A percentile compares a stretch with the other conserved stretches of the same genome.
phyloP scores from a whole-genome alignment of 1,140 invertebrate species.

The Drosophila tropicalis region DNA sequence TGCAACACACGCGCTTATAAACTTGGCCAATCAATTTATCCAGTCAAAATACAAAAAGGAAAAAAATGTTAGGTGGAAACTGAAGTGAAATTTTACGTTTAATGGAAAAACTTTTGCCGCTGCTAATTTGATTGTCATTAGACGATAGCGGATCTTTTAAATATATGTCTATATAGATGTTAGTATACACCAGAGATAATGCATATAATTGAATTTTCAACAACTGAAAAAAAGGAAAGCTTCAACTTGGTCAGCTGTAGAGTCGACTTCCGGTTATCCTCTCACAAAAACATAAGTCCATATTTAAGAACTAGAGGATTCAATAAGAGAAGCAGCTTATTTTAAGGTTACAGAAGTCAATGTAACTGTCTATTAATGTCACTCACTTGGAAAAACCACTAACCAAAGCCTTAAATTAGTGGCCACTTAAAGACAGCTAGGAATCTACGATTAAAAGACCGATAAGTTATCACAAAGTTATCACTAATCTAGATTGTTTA shows the following conservation, averaged over 20 bases:
- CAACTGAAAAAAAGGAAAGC: constrained; percentile 65
- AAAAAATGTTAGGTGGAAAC: constrained; percentile 17
- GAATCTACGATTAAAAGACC: too few relatives aligned
- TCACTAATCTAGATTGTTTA: too few relatives aligned
- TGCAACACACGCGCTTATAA: constrained; percentile 28
- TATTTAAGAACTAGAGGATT: too few relatives aligned
- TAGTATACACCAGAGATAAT: constrained; percentile 59
- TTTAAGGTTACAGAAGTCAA: too few relatives aligned
- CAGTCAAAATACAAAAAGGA: constrained; percentile 20
- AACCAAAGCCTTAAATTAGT: too few relatives aligned
- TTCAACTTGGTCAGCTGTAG: too few relatives aligned
- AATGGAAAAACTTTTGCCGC: constrained; percentile 76
- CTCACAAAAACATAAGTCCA: neutral
- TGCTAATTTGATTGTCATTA: constrained; percentile 80
- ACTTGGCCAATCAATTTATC: constrained; percentile 61
- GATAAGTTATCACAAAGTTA: too few relatives aligned
- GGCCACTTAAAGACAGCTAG: too few relatives aligned
- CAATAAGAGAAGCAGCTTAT: too few relatives aligned
- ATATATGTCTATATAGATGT: constrained; percentile 32
- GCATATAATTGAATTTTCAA: constrained; percentile 82
- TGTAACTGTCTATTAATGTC: too few relatives aligned
- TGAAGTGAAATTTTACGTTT: constrained; percentile 47
- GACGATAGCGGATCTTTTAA: constrained; percentile 25
- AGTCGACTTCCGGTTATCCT: neutral
- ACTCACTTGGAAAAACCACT: too few relatives aligned